A percentile compares a stretch with the other conserved stretches of the same genome.
phyloP scores from a whole-genome alignment of 2,113 vertebrate genomes.

The Chaetorhynchus papuensis region DNA sequence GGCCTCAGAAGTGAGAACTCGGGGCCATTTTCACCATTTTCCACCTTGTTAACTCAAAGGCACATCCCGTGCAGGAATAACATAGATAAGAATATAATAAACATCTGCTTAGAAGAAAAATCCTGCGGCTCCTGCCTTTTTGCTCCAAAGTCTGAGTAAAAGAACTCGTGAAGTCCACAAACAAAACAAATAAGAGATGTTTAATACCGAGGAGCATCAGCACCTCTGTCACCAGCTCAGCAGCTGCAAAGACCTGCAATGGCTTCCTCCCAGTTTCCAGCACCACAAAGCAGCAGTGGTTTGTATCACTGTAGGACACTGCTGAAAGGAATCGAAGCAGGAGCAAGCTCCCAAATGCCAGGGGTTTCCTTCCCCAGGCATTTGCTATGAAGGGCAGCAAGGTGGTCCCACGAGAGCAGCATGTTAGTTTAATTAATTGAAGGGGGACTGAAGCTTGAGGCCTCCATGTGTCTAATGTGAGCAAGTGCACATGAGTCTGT shows the following conservation, averaged over 20 bases:
- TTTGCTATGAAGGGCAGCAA: not conserved
- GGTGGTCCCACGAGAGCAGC: not conserved
- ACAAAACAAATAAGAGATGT: no score
- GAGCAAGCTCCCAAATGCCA: not conserved
- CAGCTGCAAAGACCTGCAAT: not conserved
- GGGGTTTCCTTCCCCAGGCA: not conserved
- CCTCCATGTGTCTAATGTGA: not conserved
- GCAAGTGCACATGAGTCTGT: not conserved
- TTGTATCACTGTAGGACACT: not conserved
- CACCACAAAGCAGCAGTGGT: not conserved
- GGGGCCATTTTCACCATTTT: no score
- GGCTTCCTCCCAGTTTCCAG: not conserved
- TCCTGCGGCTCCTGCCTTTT: no score
- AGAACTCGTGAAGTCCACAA: no score
- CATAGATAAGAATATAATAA: no score
- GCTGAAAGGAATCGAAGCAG: not conserved
- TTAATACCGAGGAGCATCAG: not conserved
- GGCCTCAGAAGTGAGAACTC: no score
- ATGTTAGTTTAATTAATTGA: not conserved
- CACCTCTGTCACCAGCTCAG: not conserved
- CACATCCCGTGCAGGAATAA: no score
- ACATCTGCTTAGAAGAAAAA: no score
- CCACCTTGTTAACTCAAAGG: no score
- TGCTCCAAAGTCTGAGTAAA: no score
- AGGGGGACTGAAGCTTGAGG: not conserved